A percentile compares a stretch with the other conserved stretches of the same genome.
phyloP scores from a whole-genome alignment of 2,113 vertebrate species.

The Platichthys stellatus region DNA sequence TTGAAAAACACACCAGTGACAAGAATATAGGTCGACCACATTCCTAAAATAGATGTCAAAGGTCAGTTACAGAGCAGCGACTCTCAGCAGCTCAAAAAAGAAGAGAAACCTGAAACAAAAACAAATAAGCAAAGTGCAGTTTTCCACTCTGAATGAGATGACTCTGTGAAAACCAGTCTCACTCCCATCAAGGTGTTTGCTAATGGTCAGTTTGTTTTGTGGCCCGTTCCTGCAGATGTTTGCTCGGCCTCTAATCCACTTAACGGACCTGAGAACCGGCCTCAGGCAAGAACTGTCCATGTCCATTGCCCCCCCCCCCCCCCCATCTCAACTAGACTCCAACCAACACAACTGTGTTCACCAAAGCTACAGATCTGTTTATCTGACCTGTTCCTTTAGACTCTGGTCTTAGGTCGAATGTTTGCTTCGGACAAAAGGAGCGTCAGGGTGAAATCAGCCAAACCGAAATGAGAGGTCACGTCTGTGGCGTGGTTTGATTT shows the following conservation, averaged over 20 bases:
- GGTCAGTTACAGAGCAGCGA: neutral
- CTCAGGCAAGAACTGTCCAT: constrained; percentile 16
- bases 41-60: constrained; percentile 36
- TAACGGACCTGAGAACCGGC: constrained; percentile 3
- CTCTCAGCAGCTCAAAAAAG: neutral
- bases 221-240: neutral
- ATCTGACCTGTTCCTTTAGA: constrained; percentile 4
- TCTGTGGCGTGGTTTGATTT: constrained; percentile 47
- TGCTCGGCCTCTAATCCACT: constrained; percentile 6
- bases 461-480: constrained; percentile 59
- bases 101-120: neutral
- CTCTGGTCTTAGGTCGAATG: neutral
- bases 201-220: constrained; percentile 5
- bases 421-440: constrained; percentile 14
- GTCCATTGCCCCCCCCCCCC: constrained; percentile 3
- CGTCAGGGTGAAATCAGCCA: constrained; percentile 33
- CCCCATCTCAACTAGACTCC: neutral
- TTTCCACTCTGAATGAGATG: neutral
- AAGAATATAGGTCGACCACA: constrained; percentile 34
- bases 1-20: constrained; percentile 22
- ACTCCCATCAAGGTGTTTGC: neutral
- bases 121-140: neutral
- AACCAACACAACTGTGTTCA: neutral
- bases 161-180: neutral
- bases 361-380: neutral